Evolutionary conservation across 2,113 vertebrate species (phyloP).

Genomic region (Machaerirhynchus nigripectus): DNA sequence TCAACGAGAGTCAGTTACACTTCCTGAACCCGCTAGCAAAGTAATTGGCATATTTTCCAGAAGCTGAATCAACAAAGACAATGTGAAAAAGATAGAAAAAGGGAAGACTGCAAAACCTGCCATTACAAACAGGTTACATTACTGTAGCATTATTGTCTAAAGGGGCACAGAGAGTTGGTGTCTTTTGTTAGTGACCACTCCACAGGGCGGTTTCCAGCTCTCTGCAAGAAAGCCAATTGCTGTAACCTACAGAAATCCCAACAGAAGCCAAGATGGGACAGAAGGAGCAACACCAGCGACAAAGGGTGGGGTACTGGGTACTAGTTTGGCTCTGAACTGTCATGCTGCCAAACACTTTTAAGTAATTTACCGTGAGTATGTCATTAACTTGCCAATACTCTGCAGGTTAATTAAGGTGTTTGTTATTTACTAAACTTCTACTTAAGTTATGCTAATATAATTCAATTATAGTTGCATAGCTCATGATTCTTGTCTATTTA

Average conservation of each 20-base stretch:
- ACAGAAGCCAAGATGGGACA: background rate
- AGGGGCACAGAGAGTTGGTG: background rate
- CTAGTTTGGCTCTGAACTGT: background rate
- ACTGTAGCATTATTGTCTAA: background rate
- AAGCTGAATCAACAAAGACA: constrained; percentile 13
- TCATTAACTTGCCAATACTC: constrained; percentile 11
- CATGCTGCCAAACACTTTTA: background rate
- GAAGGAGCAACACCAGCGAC: background rate
- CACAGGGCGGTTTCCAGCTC: background rate
- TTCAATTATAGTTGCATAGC: constrained; percentile 33
- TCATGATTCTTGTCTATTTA: constrained; percentile 36
- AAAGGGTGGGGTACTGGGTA: background rate
- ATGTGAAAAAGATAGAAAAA: background rate
- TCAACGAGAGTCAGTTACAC: background rate
- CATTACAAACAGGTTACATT: background rate
- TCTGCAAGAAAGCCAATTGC: background rate
- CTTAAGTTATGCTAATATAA: constrained; percentile 54
- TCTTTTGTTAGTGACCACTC: background rate
- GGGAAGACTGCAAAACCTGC: background rate
- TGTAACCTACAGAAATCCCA: background rate
- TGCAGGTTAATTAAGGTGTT: constrained; percentile 34
- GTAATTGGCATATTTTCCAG: background rate
- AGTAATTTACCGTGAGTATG: background rate
- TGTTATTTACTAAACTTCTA: constrained; percentile 29
- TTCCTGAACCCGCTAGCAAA: background rate